Conservation (phyloP, 2,888 invertebrate species). For the Melanotus villosus region DNA sequence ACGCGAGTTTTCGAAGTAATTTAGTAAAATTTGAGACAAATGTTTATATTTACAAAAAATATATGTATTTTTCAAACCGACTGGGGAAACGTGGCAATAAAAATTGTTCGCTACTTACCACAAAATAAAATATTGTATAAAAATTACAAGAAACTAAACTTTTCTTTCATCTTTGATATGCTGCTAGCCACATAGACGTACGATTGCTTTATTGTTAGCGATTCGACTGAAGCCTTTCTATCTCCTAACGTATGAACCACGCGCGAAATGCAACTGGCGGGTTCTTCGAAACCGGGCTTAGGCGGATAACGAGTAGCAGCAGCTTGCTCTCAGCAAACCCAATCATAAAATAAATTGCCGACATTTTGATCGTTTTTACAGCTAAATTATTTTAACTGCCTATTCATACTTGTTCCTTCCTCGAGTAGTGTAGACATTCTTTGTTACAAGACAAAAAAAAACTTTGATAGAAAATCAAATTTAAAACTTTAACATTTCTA, state of each 20-base stretch:
- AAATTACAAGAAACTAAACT: neutral
- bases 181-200: conserved; percentile 7
- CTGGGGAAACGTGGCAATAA: neutral
- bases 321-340: conserved; percentile 31
- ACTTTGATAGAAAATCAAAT: neutral
- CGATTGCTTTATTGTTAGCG: conserved; percentile 22
- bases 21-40: too few relatives aligned
- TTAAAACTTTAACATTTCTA: neutral
- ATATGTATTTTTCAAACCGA: too few relatives aligned
- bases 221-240: conserved; percentile 31
- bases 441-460: too few relatives aligned
- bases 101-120: neutral
- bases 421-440: too few relatives aligned
- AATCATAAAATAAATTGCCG: conserved; percentile 18
- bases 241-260: conserved; percentile 27
- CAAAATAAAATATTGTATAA: neutral
- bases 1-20: too few relatives aligned
- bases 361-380: neutral
- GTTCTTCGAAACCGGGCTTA: conserved; percentile 29
- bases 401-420: too few relatives aligned
- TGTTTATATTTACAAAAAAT: too few relatives aligned
- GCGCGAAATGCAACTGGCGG: conserved; percentile 41
- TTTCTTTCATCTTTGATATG: conserved; percentile 5
- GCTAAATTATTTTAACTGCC: neutral
- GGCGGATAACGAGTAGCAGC: conserved; percentile 19